Evolutionary conservation across 2,113 vertebrate genomes (phyloP).

Genomic region (Bos javanicus): DNA sequence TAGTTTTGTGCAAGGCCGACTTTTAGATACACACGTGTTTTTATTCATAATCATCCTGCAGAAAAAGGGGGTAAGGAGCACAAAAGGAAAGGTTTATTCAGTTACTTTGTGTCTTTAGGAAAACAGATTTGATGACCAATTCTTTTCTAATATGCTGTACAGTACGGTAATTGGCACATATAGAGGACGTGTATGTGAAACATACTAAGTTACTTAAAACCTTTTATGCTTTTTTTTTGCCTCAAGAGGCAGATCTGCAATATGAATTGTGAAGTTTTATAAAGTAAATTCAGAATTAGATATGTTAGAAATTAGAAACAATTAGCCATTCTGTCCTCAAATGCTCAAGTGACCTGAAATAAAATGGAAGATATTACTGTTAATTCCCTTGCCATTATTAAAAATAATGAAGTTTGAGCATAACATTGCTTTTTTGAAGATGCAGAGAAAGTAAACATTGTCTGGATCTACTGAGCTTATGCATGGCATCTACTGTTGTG

Average conservation of each 20-base stretch:
- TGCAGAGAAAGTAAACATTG: background rate
- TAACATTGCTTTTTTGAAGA: background rate
- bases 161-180: background rate
- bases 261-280: background rate
- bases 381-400: background rate
- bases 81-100: background rate
- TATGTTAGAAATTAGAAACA: background rate
- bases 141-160: background rate
- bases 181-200: background rate
- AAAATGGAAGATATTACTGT: background rate
- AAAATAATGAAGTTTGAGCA: background rate
- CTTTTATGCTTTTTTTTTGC: background rate
- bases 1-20: background rate
- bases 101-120: background rate
- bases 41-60: background rate
- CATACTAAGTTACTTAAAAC: background rate
- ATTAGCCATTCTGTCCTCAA: background rate
- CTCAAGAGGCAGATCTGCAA: background rate
- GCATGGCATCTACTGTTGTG: background rate
- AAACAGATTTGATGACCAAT: background rate
- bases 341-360: background rate
- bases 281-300: constrained; percentile 15
- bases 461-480: background rate
- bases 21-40: background rate
- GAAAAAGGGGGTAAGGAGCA: background rate